These are phyloP conservation scores for Micromussa lordhowensis DNA, from an alignment of 92 coral and sea anemone genomes.

Conservation along the genomic window DNA sequence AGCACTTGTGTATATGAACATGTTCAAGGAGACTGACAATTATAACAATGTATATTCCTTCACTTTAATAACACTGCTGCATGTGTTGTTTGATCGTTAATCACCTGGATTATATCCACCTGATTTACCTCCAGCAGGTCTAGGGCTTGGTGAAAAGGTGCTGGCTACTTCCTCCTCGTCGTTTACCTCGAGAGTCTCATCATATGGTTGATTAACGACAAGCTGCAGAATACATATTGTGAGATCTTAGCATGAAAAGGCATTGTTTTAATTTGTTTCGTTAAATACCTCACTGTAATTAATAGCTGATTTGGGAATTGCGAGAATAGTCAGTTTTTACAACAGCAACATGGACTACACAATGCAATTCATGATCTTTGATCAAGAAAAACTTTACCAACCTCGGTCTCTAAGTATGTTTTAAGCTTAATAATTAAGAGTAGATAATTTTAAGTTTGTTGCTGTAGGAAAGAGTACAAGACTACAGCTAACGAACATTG, in stretches of 20 bases:
- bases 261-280: too few species aligned
- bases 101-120: conserved; percentile 79
- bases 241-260: too few species aligned
- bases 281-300: too few species aligned
- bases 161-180: conserved; percentile 99
- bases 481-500: not conserved
- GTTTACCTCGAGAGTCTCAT: conserved; percentile 94
- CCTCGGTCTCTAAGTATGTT: too few species aligned
- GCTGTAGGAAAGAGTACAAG: not conserved
- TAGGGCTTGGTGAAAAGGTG: conserved; percentile 96
- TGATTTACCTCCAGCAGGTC: conserved; percentile 81
- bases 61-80: not conserved
- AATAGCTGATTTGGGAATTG: too few species aligned
- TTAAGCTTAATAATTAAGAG: too few species aligned
- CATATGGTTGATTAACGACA: conserved; percentile 98
- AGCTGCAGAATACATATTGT: conserved; percentile 48
- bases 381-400: too few species aligned
- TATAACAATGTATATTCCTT: not conserved
- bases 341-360: too few species aligned
- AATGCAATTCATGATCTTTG: too few species aligned
- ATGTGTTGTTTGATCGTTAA: not conserved
- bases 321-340: too few species aligned
- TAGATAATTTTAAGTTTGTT: not conserved
- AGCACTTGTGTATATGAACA: too few species aligned
- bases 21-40: too few species aligned